Evolutionary conservation across 2,113 vertebrate species (phyloP).

Genomic region (Cavia porcellus): DNA sequence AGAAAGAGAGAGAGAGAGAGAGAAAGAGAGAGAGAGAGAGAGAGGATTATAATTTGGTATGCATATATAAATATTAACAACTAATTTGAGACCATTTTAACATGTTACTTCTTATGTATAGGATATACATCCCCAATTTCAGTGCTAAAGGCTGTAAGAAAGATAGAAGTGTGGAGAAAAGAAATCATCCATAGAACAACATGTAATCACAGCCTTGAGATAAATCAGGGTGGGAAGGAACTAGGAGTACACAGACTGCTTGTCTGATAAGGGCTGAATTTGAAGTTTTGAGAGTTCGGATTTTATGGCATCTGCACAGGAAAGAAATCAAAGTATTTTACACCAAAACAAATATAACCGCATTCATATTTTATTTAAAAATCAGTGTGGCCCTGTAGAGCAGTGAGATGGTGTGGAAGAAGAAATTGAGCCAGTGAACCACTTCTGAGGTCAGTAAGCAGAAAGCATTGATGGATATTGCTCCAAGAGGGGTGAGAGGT

Average conservation of each 20-base stretch:
- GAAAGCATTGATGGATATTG: accelerated
- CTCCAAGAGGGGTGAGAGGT: accelerated
- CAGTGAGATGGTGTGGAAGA: background rate
- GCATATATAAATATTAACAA: background rate
- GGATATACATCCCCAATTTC: background rate
- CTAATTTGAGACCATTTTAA: background rate
- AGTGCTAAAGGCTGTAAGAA: too few species aligned
- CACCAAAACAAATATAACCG: background rate
- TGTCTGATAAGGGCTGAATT: background rate
- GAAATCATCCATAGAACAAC: background rate
- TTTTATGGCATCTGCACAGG: background rate
- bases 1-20: too few species aligned
- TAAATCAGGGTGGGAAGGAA: background rate
- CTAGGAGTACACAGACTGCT: background rate
- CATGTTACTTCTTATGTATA: background rate
- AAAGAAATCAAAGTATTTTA: slow-evolving; percentile 15
- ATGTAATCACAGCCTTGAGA: background rate
- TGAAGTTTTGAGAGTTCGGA: background rate
- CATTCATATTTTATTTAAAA: background rate
- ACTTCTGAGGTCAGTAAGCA: background rate
- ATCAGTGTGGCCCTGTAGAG: background rate
- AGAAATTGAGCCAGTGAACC: background rate
- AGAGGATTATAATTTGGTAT: background rate
- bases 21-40: too few species aligned
- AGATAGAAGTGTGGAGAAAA: background rate